Base-by-base conservation (phyloP, 2,113 vertebrate genomes). In the Epinephelus cyanopodus region DNA sequence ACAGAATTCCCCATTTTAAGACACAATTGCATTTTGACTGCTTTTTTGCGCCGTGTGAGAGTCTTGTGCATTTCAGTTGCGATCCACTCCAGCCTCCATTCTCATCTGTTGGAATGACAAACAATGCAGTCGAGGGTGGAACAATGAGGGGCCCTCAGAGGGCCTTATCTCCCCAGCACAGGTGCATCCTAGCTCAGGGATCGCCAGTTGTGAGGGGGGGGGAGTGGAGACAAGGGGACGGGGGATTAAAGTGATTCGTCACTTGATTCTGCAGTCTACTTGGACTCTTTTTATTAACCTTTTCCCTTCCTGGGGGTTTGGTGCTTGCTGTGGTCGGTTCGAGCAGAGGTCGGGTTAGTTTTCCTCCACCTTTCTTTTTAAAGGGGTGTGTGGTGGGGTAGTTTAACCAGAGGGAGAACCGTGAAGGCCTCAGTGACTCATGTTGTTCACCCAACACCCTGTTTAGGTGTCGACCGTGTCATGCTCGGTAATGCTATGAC, bases 121-220 rank as follows among this genome's bases (percentile, higher is more conserved):
- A 95, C 95, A 95, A 95, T 94, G 92, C 87, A 84, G 91, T 77
- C 27, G 84, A 92, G 90, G 86, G 82, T 81, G 88, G 93, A 95
- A 95, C 95, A 96, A 95, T 96, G 88, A 90, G 87, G 88, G 92
- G 87, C 94, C 91, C 93, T 94, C 90, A 79, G 91, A 87, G 90
- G 81, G 89, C 89, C 95, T 96, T 96, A 96, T 96, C 95, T 96
- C 89, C 84, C 92, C 91, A 82, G 92, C 92, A 94, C 95, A 96
- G 95, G 95, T 95, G 95, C 94, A 95, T 96, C 94, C 95, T 94
- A 70, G 93, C 92, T 79, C 90, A 57, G 93, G 95, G 89, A 92
- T 90, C 89, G 75, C 90, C 90, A 88, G 93, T 93, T 78, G 88
- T 85, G 84, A 56, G 63, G 65, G 76, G 50, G 81, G 80, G 70